phyloP scores from a whole-genome alignment of 2,888 invertebrate species.

The Lasioglossum zephyrum region DNA sequence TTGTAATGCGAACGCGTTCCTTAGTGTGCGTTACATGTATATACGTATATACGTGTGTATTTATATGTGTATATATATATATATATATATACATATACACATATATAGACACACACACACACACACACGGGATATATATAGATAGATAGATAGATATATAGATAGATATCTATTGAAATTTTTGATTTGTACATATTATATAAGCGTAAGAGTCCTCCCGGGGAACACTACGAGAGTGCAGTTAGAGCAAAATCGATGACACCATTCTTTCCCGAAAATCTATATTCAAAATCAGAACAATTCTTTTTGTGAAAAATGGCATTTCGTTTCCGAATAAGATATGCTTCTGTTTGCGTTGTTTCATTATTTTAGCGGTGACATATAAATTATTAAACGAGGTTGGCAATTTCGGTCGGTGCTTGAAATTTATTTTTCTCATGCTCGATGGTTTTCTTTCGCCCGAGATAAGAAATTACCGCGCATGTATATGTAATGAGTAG shows the following conservation, averaged over 20 bases:
- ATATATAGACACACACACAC: no score
- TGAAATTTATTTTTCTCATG: slow-evolving; percentile 10
- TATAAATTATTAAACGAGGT: slow-evolving; percentile 13
- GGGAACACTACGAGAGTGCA: slow-evolving; percentile 22
- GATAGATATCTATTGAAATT: slow-evolving; percentile 41
- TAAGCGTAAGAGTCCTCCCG: slow-evolving; percentile 51
- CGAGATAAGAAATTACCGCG: neutral
- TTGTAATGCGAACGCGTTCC: slow-evolving; percentile 44
- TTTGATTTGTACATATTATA: slow-evolving; percentile 67
- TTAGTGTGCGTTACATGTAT: slow-evolving; percentile 57
- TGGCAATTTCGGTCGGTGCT: slow-evolving; percentile 19
- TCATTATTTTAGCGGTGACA: neutral
- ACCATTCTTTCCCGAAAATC: neutral
- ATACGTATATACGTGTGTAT: slow-evolving; percentile 37
- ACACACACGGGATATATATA: no score
- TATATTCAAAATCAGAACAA: slow-evolving; percentile 49
- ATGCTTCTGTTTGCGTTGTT: neutral
- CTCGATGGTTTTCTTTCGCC: neutral
- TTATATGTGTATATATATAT: no score
- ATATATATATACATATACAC: no score
- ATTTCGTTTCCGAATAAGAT: slow-evolving; percentile 15
- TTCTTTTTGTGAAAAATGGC: slow-evolving; percentile 63
- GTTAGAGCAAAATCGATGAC: slow-evolving; percentile 9
- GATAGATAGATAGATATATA: slow-evolving; percentile 17
- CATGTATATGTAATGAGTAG: neutral